Evolutionary conservation across 2,888 invertebrate species (phyloP), one percentile per base, ranked within the genome.

Genomic region (Diabrotica balteata): DNA sequence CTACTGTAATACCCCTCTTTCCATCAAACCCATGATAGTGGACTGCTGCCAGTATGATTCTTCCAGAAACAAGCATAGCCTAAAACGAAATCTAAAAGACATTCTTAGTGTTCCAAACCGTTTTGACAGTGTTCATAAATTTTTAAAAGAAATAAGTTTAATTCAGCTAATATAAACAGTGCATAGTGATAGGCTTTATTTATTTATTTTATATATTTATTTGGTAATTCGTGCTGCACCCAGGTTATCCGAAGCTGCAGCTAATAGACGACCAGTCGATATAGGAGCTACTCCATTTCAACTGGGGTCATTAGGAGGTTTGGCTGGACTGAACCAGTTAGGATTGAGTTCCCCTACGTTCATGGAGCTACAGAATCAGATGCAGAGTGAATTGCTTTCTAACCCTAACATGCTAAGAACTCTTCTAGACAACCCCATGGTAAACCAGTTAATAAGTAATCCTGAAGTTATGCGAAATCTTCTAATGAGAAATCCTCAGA

Each of bases 391-490:
- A 85, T 83, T 97, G 65, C 85, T 96, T 77, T 89, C 91, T 57
- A 97, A 97, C 85, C 96, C 97, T 0, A 96, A 97, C 73, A 90
- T 95, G 88, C 85, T 97, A 82, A 88, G 95, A 61, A 94, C 95
- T 81, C 90, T 98, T 70, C 88, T 99, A 85, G 97, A 98, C 82
- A 98, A 96, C 85, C 97, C 97, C 0, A 85, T 98, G 74, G 95
- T 98, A 72, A 97, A 97, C 84, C 93, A 93, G 82, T 89, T 98
- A 86, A 94, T 98, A 94, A 95, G 93, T 78, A 96, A 97, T 85
- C 98, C 98, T 0, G 97, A 98, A 73, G 92, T 96, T 72, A 94
- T 99, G 91, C 89, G 98, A 72, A 89, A 92, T 44, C 87, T 99
- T 76, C 92, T 99, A 71, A 93, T 93, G 72, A 93, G 95, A 49